These are phyloP conservation scores for Caenorhabditis angaria DNA, from an alignment of 2,888 invertebrate species.

Conservation along the genomic window DNA sequence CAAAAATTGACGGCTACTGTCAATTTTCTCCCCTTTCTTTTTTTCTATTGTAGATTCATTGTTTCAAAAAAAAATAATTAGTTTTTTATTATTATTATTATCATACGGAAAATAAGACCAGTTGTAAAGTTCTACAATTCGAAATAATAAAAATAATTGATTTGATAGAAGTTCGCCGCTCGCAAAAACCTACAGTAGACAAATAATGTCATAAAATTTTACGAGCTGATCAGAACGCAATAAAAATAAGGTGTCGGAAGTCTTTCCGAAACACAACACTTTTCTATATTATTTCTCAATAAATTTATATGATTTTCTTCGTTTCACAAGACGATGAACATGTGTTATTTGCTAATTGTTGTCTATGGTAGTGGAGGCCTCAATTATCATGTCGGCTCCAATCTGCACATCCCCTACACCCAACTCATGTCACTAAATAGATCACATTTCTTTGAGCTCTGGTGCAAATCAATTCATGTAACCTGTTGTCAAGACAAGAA, in stretches of 20 bases:
- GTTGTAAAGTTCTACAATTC: no score
- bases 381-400: conserved; percentile 1
- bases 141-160: neutral
- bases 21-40: neutral
- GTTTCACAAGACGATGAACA: conserved; percentile 9
- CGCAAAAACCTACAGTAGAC: neutral
- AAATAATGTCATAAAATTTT: conserved; percentile 11
- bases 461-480: conserved; percentile 2
- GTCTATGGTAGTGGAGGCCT: neutral
- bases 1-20: neutral
- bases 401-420: neutral
- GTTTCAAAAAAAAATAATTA: neutral
- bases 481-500: conserved; percentile 2
- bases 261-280: conserved; percentile 5
- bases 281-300: no score
- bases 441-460: neutral
- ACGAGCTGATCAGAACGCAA: conserved; percentile 39
- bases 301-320: no score
- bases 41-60: no score
- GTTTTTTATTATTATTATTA: no score
- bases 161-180: neutral
- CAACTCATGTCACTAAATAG: neutral
- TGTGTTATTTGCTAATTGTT: conserved; percentile 1
- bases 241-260: conserved; percentile 13
- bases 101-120: no score